Base-by-base conservation (phyloP, 1,140 invertebrate species). In the Drosophila trapezifrons region DNA sequence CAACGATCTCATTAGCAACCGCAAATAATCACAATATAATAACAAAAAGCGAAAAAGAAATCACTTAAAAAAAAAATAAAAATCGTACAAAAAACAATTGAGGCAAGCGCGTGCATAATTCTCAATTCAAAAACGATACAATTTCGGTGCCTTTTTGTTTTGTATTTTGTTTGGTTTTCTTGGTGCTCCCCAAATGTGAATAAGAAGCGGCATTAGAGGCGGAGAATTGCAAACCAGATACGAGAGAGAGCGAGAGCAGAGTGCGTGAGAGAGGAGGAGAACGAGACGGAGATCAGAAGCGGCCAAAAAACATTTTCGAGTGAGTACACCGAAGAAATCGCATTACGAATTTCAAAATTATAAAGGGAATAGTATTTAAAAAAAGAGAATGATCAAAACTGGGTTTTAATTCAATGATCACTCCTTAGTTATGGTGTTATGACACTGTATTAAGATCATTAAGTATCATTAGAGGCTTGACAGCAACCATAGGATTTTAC, bases 51-150 rank as follows among this genome's bases (percentile, higher is more conserved):
- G 12, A 29, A 27, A n/a, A 35, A 22, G 42, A 52, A 69, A 57
- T 20, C 47, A 51, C 17, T 37, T 15, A 5, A 54, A 65, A 20
- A n/a, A n/a, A n/a, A n/a, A 49, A 40, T 32, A 72, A 70, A 29
- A 10, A 20, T 20, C n/a, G 22, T 38, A 25, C 13, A 22, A 71
- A 55, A 58, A 76, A 52, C 73, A 59, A 78, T 69, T 29, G 38
- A 73, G 72, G 25, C 56, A 73, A 73, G 25, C 56, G 69, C 70
- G 70, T 73, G 70, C 55, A 62, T 37, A 73, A 73, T 72, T 62
- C 29, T 40, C 18, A 52, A 60, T 22, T 35, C 18, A 40, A 35
- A 51, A 56, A 40, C 42, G 20, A 51, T 37, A 27, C 45, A 29
- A 17, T 60, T 72, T 59, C 32, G n/a, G 67, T 70, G 64, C 40